These are phyloP conservation scores for Camponotus fellah DNA, from an alignment of 2,888 invertebrate species.

Conservation along the genomic window DNA sequence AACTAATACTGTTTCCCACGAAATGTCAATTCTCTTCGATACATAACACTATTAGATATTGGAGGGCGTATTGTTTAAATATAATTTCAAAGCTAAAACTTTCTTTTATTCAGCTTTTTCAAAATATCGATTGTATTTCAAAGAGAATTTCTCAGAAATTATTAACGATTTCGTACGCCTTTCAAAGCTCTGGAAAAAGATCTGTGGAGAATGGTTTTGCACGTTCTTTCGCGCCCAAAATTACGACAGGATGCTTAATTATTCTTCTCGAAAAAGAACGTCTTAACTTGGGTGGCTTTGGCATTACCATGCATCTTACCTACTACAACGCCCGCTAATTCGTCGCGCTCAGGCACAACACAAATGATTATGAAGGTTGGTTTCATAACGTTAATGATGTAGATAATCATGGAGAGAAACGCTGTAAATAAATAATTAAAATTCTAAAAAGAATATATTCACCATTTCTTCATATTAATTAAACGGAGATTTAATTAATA, in stretches of 20 bases:
- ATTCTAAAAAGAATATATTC: conserved; percentile 5
- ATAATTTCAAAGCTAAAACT: neutral
- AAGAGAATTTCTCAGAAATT: conserved; percentile 53
- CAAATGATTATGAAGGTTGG: conserved; percentile 27
- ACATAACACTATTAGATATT: neutral
- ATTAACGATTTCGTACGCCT: conserved; percentile 71
- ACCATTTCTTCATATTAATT: neutral
- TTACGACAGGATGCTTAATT: conserved; percentile 72
- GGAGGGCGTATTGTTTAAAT: conserved; percentile 24
- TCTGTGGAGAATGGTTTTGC: conserved; percentile 62
- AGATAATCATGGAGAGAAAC: conserved; percentile 14
- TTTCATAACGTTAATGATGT: conserved; percentile 24
- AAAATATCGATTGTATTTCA: conserved; percentile 5
- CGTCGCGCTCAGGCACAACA: conserved; percentile 45
- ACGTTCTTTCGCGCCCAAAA: conserved; percentile 68
- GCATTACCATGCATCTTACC: conserved; percentile 65
- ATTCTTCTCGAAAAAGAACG: conserved; percentile 58
- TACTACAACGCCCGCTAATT: conserved; percentile 68
- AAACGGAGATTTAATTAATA: neutral
- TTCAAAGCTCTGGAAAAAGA: conserved; percentile 62
- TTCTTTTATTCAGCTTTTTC: neutral
- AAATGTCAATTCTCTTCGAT: neutral
- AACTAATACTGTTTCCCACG: conserved; percentile 7
- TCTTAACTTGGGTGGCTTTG: conserved; percentile 45
- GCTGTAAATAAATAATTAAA: neutral